Percentiles rank a stretch among this genome's conserved stretches.
phyloP scores from a whole-genome alignment of 2,113 vertebrate species.

The Meleagris gallopavo region DNA sequence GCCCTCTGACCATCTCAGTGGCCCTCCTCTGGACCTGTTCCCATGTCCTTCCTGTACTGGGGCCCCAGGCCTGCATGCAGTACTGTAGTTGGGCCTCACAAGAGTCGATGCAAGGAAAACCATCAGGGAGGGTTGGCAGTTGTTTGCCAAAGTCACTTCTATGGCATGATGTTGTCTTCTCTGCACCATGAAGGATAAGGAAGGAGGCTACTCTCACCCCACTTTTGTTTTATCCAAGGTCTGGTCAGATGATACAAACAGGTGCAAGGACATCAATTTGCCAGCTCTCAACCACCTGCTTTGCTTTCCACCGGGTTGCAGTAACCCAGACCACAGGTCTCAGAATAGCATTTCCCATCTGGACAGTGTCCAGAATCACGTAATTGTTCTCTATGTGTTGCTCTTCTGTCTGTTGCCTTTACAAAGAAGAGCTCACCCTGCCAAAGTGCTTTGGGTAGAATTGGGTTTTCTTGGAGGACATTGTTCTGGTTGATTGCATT shows the following conservation, averaged over 20 bases:
- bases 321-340: not conserved
- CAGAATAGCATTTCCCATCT: not conserved
- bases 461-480: not conserved
- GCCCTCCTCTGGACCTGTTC: too few species aligned
- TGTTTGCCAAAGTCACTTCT: not conserved
- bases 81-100: too few species aligned
- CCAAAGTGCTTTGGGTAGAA: not conserved
- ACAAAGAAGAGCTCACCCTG: not conserved
- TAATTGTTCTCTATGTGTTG: accelerated
- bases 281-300: not conserved
- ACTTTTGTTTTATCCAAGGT: not conserved
- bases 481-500: not conserved
- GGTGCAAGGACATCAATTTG: not conserved
- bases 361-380: not conserved
- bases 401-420: not conserved
- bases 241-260: not conserved
- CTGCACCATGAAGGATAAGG: accelerated
- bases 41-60: too few species aligned
- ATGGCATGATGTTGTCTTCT: not conserved
- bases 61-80: too few species aligned
- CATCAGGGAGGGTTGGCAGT: not conserved
- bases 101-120: not conserved
- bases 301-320: not conserved
- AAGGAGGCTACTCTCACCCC: not conserved
- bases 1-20: too few species aligned